phyloP scores from a whole-genome alignment of 1,140 invertebrate genomes.

The Frieseomelitta varia region DNA sequence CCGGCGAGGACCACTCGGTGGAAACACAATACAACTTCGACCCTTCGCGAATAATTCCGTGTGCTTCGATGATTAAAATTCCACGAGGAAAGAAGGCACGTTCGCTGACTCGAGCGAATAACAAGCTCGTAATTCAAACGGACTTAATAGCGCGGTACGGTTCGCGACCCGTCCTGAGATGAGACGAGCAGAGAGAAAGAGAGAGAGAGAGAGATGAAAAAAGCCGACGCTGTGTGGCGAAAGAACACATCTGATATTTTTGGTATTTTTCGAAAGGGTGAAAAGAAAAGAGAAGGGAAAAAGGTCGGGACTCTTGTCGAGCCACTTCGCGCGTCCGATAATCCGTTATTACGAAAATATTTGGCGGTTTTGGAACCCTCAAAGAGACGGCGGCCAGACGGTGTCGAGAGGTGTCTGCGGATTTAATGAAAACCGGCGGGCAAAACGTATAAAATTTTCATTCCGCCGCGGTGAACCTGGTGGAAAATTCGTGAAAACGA shows the following conservation, averaged over 20 bases:
- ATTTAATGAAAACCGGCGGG: constrained; percentile 65
- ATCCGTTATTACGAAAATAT: constrained; percentile 61
- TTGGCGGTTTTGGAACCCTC: constrained; percentile 38
- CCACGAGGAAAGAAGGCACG: too few relatives aligned
- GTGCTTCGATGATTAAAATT: not conserved
- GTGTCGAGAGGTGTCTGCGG: constrained; percentile 60
- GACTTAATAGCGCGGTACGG: not conserved
- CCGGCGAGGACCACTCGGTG: not conserved
- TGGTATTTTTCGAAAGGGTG: not conserved
- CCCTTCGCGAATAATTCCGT: not conserved
- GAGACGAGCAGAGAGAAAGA: too few relatives aligned
- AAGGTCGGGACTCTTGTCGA: not conserved
- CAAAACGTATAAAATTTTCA: constrained; percentile 68
- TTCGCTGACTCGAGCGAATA: not conserved
- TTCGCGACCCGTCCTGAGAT: not conserved
- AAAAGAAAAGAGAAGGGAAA: not conserved
- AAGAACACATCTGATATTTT: not conserved
- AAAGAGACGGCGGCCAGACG: constrained; percentile 41
- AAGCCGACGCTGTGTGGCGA: not conserved
- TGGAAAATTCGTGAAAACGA: constrained; percentile 53
- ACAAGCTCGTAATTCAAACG: not conserved
- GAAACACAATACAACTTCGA: not conserved
- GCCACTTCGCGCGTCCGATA: constrained; percentile 53
- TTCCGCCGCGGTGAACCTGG: constrained; percentile 28
- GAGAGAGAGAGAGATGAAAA: too few relatives aligned